phyloP scores from a whole-genome alignment of 2,113 vertebrate genomes.

The Nerophis lumbriciformis region DNA sequence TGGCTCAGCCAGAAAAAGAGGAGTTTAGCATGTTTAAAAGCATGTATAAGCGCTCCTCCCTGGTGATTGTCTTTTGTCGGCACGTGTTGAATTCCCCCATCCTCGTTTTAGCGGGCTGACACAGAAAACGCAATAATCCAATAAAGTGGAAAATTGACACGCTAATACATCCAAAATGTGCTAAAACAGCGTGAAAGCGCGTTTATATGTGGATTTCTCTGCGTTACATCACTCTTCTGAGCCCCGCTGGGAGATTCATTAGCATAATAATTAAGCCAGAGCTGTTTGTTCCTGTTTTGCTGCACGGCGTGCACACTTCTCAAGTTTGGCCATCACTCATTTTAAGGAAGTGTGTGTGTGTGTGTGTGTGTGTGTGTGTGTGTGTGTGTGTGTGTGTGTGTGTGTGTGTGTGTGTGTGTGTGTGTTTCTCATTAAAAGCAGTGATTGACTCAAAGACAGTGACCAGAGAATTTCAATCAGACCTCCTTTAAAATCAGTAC shows the following conservation, averaged over 20 bases:
- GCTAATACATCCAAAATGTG: constrained; percentile 22
- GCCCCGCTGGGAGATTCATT: constrained; percentile 38
- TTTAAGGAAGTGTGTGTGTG: constrained; percentile 2
- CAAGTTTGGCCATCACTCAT: constrained; percentile 16
- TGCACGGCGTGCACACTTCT: constrained; percentile 32
- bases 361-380: constrained; percentile 10
- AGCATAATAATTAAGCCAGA: constrained; percentile 60
- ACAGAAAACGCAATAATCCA: constrained; percentile 32
- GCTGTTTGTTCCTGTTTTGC: constrained; percentile 40
- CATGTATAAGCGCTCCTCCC: too few relatives aligned
- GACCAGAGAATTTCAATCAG: constrained; percentile 31
- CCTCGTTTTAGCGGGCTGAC: constrained; percentile 11
- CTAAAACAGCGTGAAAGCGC: constrained; percentile 22
- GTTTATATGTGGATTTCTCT: constrained; percentile 52
- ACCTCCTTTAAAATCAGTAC: constrained; percentile 39
- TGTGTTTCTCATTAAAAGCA: constrained; percentile 37
- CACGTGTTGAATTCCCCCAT: not conserved
- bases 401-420: constrained; percentile 8
- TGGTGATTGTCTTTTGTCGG: not conserved
- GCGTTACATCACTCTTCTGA: constrained; percentile 48
- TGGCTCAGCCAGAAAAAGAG: too few relatives aligned
- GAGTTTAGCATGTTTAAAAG: too few relatives aligned
- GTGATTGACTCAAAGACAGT: constrained; percentile 24
- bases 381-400: constrained; percentile 2
- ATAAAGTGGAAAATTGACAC: constrained; percentile 21